These are phyloP conservation scores for Podiceps cristatus DNA, from an alignment of 2,113 vertebrate species.

Conservation along the genomic window DNA sequence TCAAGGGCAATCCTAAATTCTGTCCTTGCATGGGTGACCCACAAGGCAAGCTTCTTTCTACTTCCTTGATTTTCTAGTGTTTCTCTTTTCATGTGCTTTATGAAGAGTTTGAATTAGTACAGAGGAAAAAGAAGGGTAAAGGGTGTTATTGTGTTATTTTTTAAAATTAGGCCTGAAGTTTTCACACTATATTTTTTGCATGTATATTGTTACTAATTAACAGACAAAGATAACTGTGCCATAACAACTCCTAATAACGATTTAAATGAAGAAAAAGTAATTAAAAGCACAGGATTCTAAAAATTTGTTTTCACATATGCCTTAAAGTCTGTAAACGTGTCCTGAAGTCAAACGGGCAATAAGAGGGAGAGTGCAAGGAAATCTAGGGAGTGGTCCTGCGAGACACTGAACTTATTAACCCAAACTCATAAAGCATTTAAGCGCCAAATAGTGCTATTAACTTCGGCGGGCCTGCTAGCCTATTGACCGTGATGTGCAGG, in stretches of 20 bases:
- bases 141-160: neutral
- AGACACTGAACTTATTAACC: neutral
- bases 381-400: neutral
- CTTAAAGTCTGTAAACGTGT: fast-evolving
- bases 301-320: neutral
- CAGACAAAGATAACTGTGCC: neutral
- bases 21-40: neutral
- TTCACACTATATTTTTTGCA: neutral
- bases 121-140: neutral
- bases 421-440: neutral
- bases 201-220: neutral
- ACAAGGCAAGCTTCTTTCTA: neutral
- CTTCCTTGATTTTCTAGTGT: neutral
- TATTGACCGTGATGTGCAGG: fast-evolving
- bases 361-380: neutral
- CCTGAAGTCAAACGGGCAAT: neutral
- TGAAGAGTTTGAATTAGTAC: neutral
- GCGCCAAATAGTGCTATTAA: neutral
- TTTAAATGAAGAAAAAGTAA: neutral
- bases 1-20: neutral
- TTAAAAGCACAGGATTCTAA: neutral
- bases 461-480: neutral
- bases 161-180: neutral
- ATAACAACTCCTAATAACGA: fast-evolving
- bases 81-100: neutral